A percentile compares a stretch with the other conserved stretches of the same genome.
Evolutionary conservation across 2,797 vertebrate species (phyloP).

Genomic region (Thunnus albacares): DNA sequence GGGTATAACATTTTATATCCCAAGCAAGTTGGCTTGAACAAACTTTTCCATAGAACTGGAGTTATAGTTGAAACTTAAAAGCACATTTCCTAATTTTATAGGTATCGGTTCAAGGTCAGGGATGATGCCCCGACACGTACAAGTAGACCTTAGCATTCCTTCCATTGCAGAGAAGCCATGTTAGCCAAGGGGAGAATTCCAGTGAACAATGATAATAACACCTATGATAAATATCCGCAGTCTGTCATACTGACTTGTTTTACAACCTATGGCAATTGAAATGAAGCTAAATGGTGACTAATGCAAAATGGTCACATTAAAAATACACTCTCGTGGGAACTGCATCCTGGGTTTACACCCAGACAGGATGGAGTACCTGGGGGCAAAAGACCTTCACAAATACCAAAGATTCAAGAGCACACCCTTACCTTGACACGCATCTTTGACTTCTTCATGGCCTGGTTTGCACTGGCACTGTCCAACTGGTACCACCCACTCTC

Average conservation of each 20-base stretch:
- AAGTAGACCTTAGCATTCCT: constrained; percentile 75
- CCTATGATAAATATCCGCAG: constrained; percentile 60
- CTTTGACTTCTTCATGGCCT: constrained; percentile 87
- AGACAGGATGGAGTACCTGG: constrained; percentile 6
- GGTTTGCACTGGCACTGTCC: constrained; percentile 91
- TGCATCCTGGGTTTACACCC: constrained; percentile 8
- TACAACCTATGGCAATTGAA: constrained; percentile 47
- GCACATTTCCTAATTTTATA: constrained; percentile 52
- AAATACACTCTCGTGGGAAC: constrained; percentile 32
- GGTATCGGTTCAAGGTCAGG: constrained; percentile 74
- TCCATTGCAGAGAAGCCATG: constrained; percentile 63
- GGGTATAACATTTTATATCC: background rate
- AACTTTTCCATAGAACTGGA: constrained; percentile 12
- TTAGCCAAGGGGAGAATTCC: constrained; percentile 81
- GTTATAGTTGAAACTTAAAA: constrained; percentile 37
- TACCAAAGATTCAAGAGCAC: constrained; percentile 15
- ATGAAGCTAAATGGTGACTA: constrained; percentile 30
- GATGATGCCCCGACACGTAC: constrained; percentile 77
- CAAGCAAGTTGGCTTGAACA: constrained; percentile 5
- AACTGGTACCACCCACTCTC: constrained; percentile 94
- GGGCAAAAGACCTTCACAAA: constrained; percentile 28
- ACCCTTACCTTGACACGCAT: constrained; percentile 90
- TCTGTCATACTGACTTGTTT: constrained; percentile 49
- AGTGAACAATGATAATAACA: constrained; percentile 71
- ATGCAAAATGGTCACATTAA: constrained; percentile 1